These are phyloP conservation scores for Procavia capensis DNA, from an alignment of 2,113 vertebrate species.

Conservation along the genomic window DNA sequence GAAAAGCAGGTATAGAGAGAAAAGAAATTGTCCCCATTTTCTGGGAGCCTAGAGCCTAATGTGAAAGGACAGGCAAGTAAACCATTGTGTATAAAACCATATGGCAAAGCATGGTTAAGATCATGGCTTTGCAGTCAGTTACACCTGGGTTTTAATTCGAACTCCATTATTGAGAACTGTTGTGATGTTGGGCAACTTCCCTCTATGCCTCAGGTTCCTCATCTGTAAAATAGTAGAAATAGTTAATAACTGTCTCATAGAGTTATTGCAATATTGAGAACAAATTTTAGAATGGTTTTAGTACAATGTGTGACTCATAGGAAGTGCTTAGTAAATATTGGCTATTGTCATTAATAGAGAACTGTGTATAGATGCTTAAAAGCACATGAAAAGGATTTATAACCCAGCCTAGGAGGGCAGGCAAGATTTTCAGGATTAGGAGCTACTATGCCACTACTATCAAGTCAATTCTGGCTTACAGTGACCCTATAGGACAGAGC, in stretches of 20 bases:
- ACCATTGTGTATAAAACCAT: not conserved
- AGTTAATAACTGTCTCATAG: not conserved
- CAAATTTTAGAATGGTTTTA: not conserved
- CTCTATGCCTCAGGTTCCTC: constrained; percentile 14
- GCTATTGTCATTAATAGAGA: not conserved
- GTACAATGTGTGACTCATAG: not conserved
- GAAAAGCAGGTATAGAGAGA: not conserved
- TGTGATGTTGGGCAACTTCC: not conserved
- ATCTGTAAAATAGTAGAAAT: not conserved
- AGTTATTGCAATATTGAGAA: constrained; percentile 25
- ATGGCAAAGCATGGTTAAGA: not conserved
- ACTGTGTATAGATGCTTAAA: not conserved
- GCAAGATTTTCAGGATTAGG: constrained; percentile 11
- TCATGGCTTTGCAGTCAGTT: not conserved
- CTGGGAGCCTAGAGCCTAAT: not conserved
- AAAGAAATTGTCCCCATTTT: not conserved
- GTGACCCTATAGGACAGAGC: no score
- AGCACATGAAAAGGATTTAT: not conserved
- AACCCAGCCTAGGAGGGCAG: not conserved
- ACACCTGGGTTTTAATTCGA: constrained; percentile 24
- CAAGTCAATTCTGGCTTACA: no score
- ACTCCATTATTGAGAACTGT: constrained; percentile 18
- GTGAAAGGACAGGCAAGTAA: constrained; percentile 17
- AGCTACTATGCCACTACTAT: no score
- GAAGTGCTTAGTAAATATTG: no score